A percentile compares a stretch with the other conserved stretches of the same genome.
phyloP scores from a whole-genome alignment of 2,888 invertebrate genomes.

The Microctonus hyperodae region DNA sequence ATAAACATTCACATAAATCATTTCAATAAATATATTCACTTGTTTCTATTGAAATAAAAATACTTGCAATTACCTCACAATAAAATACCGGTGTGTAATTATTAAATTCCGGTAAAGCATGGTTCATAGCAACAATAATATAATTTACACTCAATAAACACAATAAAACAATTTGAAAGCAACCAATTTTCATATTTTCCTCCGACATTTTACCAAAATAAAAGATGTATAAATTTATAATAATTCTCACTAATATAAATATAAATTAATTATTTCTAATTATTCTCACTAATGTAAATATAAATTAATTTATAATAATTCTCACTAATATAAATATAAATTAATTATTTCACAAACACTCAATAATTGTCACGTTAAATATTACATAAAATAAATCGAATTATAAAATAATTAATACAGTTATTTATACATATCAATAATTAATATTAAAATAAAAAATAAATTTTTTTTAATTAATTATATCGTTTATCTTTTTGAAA shows the following conservation, averaged over 20 bases:
- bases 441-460: too few relatives aligned
- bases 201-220: slow-evolving; percentile 49
- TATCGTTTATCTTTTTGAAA: too few relatives aligned
- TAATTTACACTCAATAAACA: slow-evolving; percentile 59
- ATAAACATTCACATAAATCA: neutral
- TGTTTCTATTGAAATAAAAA: slow-evolving; percentile 8
- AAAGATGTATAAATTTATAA: neutral
- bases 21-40: neutral
- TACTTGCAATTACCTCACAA: slow-evolving; percentile 54
- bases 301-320: too few relatives aligned
- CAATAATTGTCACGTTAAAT: too few relatives aligned
- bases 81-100: slow-evolving; percentile 60
- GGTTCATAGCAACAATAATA: slow-evolving; percentile 61
- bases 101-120: slow-evolving; percentile 59
- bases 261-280: neutral
- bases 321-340: too few relatives aligned
- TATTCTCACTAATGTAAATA: neutral
- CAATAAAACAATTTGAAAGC: slow-evolving; percentile 57
- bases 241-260: too few relatives aligned
- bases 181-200: slow-evolving; percentile 54
- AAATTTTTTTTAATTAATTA: too few relatives aligned
- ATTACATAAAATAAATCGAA: too few relatives aligned
- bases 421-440: too few relatives aligned
- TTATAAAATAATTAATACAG: too few relatives aligned
- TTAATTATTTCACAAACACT: too few relatives aligned